A percentile compares a stretch with the other conserved stretches of the same genome.
Conservation (phyloP, 2,797 vertebrate genomes). For the Epinephelus coioides region DNA sequence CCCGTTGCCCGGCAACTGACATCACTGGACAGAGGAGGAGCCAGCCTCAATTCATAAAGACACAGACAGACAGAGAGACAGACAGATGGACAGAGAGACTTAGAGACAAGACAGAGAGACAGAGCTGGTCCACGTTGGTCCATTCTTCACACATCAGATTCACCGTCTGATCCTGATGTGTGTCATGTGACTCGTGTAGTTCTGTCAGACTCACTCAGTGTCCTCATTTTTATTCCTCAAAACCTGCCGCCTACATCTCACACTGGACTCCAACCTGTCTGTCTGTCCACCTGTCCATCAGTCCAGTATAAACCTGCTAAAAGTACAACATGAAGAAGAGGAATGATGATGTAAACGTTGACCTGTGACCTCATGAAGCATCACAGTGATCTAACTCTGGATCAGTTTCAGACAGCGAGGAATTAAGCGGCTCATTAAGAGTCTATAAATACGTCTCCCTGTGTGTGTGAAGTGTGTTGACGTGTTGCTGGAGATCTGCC, state of each 20-base stretch:
- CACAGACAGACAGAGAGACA: not conserved
- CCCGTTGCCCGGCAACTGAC: conserved; percentile 44
- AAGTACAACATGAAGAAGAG: not conserved
- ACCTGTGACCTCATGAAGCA: not conserved
- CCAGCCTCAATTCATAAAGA: conserved; percentile 23
- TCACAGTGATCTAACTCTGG: not conserved
- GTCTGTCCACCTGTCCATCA: no score
- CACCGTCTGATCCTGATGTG: no score
- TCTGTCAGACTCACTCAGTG: no score
- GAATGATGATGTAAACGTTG: not conserved
- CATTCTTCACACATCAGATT: no score
- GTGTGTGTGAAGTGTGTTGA: conserved; percentile 1
- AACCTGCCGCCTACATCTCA: no score
- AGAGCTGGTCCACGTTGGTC: no score
- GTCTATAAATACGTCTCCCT: not conserved
- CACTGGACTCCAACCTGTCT: no score
- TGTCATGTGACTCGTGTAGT: no score
- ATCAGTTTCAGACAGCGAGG: not conserved
- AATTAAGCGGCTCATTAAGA: not conserved
- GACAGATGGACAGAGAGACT: no score
- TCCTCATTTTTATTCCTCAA: no score
- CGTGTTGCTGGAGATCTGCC: conserved; percentile 17
- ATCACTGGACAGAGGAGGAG: conserved; percentile 47
- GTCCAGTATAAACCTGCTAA: no score
- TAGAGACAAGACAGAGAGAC: no score